A percentile compares a stretch with the other conserved stretches of the same genome.
Conservation (phyloP, 2,113 vertebrate genomes). For the Myiopsitta monachus region DNA sequence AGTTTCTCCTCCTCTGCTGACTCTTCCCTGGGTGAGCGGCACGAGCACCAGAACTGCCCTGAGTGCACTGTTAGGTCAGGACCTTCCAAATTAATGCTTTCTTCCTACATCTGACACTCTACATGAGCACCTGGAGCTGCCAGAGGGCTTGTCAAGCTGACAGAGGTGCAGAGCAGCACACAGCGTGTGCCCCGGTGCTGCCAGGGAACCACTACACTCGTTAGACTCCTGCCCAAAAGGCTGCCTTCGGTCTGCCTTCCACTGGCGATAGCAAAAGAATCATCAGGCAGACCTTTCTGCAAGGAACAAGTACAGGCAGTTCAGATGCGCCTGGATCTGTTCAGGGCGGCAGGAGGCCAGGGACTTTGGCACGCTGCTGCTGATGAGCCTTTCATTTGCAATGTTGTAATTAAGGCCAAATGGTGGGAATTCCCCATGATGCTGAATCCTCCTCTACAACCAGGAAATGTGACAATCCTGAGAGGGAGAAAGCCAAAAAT, state of each 20-base stretch:
- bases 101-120: not conserved
- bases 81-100: not conserved
- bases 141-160: not conserved
- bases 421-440: not conserved
- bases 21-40: not conserved
- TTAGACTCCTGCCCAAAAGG: not conserved
- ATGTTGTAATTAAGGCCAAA: not conserved
- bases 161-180: not conserved
- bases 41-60: not conserved
- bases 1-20: not conserved
- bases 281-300: not conserved
- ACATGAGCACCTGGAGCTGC: not conserved
- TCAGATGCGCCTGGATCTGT: not conserved
- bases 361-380: not conserved
- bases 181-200: fast-evolving
- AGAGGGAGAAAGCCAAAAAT: not conserved
- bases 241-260: not conserved
- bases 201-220: fast-evolving
- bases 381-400: not conserved
- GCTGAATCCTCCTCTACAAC: not conserved
- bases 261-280: not conserved
- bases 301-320: not conserved
- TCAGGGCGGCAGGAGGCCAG: not conserved
- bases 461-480: not conserved
- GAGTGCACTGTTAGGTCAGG: not conserved